Conservation (phyloP, 2,797 vertebrate genomes). For the Calcarius lapponicus region DNA sequence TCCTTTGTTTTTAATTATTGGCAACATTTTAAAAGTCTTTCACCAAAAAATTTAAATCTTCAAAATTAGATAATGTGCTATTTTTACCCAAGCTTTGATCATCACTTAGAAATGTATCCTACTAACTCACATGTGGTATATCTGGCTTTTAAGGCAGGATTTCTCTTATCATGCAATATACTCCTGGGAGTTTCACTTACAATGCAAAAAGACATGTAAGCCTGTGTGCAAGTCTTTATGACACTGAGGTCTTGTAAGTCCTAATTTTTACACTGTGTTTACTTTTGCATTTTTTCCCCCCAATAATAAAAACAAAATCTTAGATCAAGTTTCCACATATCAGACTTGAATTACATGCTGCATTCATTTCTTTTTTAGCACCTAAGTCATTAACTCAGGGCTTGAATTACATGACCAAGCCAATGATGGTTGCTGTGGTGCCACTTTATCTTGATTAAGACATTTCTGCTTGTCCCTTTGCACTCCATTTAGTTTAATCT, state of each 20-base stretch:
- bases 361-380: neutral
- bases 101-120: neutral
- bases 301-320: neutral
- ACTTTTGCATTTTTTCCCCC: neutral
- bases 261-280: neutral
- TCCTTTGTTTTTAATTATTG: neutral
- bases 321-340: neutral
- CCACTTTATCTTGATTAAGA: neutral
- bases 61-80: neutral
- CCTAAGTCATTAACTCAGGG: neutral
- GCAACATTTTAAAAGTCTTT: neutral
- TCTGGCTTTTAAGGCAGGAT: neutral
- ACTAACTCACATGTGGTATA: neutral
- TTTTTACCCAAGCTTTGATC: neutral
- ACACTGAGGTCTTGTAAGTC: neutral
- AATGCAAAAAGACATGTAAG: neutral
- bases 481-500: neutral
- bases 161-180: neutral
- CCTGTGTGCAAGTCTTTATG: neutral
- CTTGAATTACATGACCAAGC: neutral
- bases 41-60: neutral
- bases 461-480: neutral
- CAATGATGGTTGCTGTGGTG: neutral
- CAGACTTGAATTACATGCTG: neutral
- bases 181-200: neutral